These are phyloP conservation scores for Hirtodrosophila cameraria DNA, from an alignment of 2,888 invertebrate species.

Conservation along the genomic window DNA sequence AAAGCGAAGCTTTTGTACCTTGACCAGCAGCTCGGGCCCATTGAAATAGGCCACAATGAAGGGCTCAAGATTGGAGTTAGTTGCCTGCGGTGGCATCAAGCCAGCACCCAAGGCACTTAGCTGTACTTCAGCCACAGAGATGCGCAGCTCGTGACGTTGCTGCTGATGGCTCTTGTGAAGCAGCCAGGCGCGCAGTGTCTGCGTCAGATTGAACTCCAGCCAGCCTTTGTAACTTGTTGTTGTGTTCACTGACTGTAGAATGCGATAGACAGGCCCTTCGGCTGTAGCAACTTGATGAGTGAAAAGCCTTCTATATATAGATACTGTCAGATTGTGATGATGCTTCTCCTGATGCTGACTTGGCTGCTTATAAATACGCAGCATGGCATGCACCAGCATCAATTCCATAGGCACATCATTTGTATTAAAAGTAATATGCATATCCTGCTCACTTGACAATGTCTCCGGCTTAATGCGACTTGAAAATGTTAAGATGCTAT, in stretches of 20 bases:
- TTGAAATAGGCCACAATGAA: constrained; percentile 96
- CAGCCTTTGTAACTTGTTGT: constrained; percentile 91
- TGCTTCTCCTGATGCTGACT: constrained; percentile 11
- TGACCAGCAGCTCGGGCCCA: constrained; percentile 87
- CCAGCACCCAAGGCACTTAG: constrained; percentile 90
- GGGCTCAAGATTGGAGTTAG: constrained; percentile 89
- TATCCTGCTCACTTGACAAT: constrained; percentile 13
- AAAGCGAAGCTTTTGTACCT: constrained; percentile 83
- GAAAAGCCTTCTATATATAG: constrained; percentile 66
- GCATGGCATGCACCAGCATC: constrained; percentile 91
- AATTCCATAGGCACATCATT: constrained; percentile 93
- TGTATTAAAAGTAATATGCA: constrained; percentile 93
- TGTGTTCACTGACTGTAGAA: constrained; percentile 89
- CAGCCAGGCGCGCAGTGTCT: constrained; percentile 91
- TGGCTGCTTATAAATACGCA: constrained; percentile 89
- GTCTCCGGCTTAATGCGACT: constrained; percentile 83
- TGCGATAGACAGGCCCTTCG: constrained; percentile 85
- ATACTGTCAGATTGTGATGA: constrained; percentile 64
- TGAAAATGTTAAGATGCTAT: constrained; percentile 96
- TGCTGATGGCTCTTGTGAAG: constrained; percentile 39
- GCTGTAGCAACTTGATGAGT: constrained; percentile 66
- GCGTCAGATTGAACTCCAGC: constrained; percentile 93
- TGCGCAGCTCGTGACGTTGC: constrained; percentile 65
- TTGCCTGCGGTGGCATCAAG: constrained; percentile 86
- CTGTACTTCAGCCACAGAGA: constrained; percentile 83